Evolutionary conservation across 1,140 invertebrate genomes (phyloP).

Genomic region (Bombus pascuorum): DNA sequence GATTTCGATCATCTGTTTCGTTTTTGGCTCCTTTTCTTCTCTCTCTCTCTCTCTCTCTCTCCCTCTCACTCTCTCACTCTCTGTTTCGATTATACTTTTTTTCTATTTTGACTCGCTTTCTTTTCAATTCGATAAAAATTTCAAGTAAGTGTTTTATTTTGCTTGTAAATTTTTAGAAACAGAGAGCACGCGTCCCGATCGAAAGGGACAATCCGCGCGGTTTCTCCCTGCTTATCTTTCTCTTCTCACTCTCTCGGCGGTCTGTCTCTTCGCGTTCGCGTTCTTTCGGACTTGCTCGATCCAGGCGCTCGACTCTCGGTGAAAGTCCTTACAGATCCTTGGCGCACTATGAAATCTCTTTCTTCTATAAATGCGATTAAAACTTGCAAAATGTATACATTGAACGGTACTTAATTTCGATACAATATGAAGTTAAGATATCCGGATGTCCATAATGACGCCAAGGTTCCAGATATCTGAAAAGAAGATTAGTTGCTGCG

Average conservation of each 20-base stretch:
- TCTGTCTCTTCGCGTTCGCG: not conserved
- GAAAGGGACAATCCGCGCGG: not conserved
- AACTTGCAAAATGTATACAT: not conserved
- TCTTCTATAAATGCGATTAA: not conserved
- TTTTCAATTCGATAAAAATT: not conserved
- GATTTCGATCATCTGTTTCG: constrained; percentile 9
- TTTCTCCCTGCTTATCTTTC: not conserved
- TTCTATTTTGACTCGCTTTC: not conserved
- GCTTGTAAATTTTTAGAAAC: not conserved
- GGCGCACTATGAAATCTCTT: not conserved
- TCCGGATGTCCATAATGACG: not conserved
- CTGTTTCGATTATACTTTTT: not conserved
- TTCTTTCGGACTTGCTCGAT: constrained; percentile 14
- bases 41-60: too few relatives aligned
- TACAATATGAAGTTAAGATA: not conserved
- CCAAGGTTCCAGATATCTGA: constrained; percentile 26
- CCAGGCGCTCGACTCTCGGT: constrained; percentile 3
- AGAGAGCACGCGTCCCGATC: not conserved
- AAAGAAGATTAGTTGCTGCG: constrained; percentile 48
- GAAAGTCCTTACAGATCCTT: constrained; percentile 12
- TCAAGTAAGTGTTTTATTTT: not conserved
- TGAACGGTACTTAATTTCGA: not conserved
- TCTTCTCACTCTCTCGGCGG: not conserved
- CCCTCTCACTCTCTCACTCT: not conserved
- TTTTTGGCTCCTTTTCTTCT: constrained; percentile 3